Conservation (phyloP, 2,888 invertebrate species). For the Steinernema carpocapsae region DNA sequence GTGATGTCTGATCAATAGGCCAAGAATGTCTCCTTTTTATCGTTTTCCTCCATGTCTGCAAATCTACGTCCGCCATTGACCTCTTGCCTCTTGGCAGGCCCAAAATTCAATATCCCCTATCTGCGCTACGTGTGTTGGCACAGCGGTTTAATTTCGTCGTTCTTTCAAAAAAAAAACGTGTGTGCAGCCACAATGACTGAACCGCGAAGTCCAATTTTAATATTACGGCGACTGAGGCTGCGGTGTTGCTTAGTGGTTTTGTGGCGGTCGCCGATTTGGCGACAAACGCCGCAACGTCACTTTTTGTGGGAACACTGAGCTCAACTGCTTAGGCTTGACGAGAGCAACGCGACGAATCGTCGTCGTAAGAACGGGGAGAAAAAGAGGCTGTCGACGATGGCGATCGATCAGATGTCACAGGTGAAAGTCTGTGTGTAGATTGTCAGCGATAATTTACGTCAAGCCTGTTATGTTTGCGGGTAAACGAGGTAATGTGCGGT, state of each 20-base stretch:
- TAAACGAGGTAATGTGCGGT: background rate
- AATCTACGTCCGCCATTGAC: too few species aligned
- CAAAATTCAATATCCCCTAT: background rate
- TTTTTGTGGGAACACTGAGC: too few species aligned
- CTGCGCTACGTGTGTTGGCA: background rate
- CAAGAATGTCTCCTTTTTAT: too few species aligned
- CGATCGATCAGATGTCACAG: background rate
- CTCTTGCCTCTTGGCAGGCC: too few species aligned
- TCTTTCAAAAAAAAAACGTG: constrained; percentile 19
- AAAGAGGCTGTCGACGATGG: background rate
- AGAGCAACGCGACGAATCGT: too few species aligned
- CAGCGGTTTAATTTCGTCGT: background rate
- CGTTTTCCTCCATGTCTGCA: too few species aligned
- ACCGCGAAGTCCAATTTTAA: constrained; percentile 4
- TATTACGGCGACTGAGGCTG: background rate
- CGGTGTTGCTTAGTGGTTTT: background rate
- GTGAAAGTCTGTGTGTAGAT: background rate
- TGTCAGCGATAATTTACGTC: constrained; percentile 8
- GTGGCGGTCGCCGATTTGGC: too few species aligned
- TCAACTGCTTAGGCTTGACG: too few species aligned
- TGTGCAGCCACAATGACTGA: background rate
- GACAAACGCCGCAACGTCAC: too few species aligned
- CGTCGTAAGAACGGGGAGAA: too few species aligned
- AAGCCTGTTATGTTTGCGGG: background rate
- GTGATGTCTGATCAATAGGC: too few species aligned